Evolutionary conservation across 2,888 invertebrate species (phyloP).

Genomic region (Dicyrtoma fusca): DNA sequence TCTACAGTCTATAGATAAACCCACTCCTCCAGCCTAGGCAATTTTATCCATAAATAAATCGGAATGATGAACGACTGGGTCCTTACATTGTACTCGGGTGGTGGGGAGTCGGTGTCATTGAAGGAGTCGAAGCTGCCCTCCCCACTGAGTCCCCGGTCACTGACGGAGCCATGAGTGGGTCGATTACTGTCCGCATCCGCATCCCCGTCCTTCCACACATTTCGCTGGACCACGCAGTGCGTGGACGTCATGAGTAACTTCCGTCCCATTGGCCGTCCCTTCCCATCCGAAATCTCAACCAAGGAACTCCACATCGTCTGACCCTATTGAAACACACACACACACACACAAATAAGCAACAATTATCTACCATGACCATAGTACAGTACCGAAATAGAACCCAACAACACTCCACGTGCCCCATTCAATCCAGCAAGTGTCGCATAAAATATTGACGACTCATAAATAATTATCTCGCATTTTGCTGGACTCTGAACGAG

Average conservation of each 20-base stretch:
- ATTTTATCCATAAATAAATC: neutral
- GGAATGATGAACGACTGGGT: neutral
- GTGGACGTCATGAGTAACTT: constrained; percentile 51
- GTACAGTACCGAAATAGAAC: too few relatives aligned
- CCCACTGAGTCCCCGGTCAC: constrained; percentile 52
- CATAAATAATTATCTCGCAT: too few relatives aligned
- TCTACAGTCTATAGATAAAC: too few relatives aligned
- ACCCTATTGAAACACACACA: neutral
- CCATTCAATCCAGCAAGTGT: too few relatives aligned
- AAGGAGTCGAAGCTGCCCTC: constrained; percentile 56
- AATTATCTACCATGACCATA: too few relatives aligned
- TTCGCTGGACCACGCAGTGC: constrained; percentile 50
- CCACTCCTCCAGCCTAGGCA: too few relatives aligned
- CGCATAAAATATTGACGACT: too few relatives aligned
- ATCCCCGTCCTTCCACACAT: constrained; percentile 42
- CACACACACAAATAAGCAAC: too few relatives aligned
- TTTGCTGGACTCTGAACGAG: too few relatives aligned
- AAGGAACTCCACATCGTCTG: constrained; percentile 40
- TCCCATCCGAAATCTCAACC: constrained; percentile 53
- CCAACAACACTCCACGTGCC: too few relatives aligned
- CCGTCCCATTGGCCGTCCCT: constrained; percentile 48
- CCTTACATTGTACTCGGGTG: constrained; percentile 53
- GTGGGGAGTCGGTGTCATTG: constrained; percentile 52
- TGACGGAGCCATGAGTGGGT: constrained; percentile 55
- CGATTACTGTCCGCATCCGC: constrained; percentile 52